Base-by-base conservation (phyloP, 2,113 vertebrate genomes). In the Hystrix brachyura region DNA sequence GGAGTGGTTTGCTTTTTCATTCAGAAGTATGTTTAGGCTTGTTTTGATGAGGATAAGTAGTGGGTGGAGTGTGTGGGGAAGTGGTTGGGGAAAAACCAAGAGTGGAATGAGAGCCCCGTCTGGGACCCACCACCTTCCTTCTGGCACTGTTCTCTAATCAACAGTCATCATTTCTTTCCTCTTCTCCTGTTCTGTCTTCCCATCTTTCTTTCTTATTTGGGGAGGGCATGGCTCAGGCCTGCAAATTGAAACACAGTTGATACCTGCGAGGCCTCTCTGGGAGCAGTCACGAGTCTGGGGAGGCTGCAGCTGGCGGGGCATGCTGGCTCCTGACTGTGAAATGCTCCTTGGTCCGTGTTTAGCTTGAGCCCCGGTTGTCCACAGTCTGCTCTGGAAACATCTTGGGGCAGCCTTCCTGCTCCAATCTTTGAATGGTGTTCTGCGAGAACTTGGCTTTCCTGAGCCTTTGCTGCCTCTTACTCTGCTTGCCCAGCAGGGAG, bases 191-290 rank as follows among this genome's bases (percentile, higher is more conserved):
- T 59, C 55, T 55, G 8, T 69, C 12, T 72, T 53, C 65, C 34
- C 13, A 19, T 8, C n/a, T 65, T 91, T 65, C 0, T 57, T 72
- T 43, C 65, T 74, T 27, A 3, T 85, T 85, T 27, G 43, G 18
- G 43, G n/a, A 53, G 3, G 53, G 48, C 10, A 1, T 32, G 13
- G 43, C 15, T 38, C 65, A 57, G 19, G 27, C 13, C 27, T 94
- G 8, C 13, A 71, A 60, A 59, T 29, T 48, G 72, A 95, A 62
- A 79, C 27, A 81, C 71, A 79, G 67, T 78, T 29, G 59, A 15
- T 0, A 15, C 17, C 7, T 15, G 10, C 0, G 0, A 76, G 55
- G n/a, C 21, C 29, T 82, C n/a, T 18, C 11, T 4, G 15, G 57
- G 19, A 3, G 4, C 0, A 12, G 12, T 53, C 5, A 0, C 7